A percentile compares a stretch with the other conserved stretches of the same genome.
These are phyloP conservation scores for Prenolepis imparis DNA, from an alignment of 2,888 invertebrate genomes.

Conservation along the genomic window DNA sequence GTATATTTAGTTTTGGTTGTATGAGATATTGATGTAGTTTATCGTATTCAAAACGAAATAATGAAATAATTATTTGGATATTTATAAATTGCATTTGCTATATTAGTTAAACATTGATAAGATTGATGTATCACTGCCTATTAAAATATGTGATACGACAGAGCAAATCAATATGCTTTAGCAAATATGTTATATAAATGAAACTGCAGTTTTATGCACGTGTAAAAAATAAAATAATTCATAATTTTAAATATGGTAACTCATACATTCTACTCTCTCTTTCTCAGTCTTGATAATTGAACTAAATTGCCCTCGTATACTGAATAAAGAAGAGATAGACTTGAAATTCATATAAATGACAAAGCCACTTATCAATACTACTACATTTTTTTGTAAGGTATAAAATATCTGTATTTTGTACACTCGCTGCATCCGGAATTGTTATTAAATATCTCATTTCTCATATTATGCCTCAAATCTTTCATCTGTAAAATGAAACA, in stretches of 20 bases:
- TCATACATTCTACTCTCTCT: constrained; percentile 3
- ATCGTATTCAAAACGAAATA: not conserved
- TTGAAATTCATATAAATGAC: constrained; percentile 32
- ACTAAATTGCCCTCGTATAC: constrained; percentile 44
- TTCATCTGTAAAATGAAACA: constrained; percentile 62
- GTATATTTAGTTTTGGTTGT: constrained; percentile 25
- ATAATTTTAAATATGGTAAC: constrained; percentile 52
- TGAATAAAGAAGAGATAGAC: constrained; percentile 22
- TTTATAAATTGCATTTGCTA: not conserved
- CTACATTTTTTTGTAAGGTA: constrained; percentile 40
- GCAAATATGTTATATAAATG: not conserved
- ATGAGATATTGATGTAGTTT: not conserved
- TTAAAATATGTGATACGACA: not conserved
- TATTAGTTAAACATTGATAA: no score
- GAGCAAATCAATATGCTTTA: not conserved
- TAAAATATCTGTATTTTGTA: constrained; percentile 53
- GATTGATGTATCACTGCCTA: constrained; percentile 21
- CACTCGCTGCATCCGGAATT: constrained; percentile 56
- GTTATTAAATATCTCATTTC: constrained; percentile 53
- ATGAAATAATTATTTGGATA: not conserved
- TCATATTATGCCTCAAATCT: constrained; percentile 62
- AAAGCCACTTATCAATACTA: constrained; percentile 45
- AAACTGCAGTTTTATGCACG: constrained; percentile 9
- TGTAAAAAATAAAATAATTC: not conserved
- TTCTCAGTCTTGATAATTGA: constrained; percentile 50